These are phyloP conservation scores for Lepidothrix coronata DNA, from an alignment of 2,113 vertebrate genomes.

Conservation along the genomic window DNA sequence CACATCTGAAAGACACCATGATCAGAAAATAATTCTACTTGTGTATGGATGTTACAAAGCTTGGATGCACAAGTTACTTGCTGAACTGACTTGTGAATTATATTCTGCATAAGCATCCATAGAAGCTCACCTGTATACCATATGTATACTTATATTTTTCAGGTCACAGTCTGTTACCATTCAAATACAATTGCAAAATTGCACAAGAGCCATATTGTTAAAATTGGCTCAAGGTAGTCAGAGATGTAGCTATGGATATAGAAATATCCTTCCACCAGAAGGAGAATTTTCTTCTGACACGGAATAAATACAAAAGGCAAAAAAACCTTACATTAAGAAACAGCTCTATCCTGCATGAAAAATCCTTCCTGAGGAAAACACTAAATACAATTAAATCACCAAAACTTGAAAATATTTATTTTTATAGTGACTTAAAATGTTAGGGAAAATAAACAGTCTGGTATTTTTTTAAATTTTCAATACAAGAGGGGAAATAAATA, in stretches of 20 bases:
- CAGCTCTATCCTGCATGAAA: background rate
- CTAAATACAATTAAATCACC: background rate
- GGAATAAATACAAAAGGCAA: background rate
- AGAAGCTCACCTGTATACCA: conserved; percentile 7
- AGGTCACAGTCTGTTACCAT: conserved; percentile 10
- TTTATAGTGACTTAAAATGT: background rate
- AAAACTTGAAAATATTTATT: background rate
- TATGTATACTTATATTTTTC: background rate
- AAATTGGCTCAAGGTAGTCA: background rate
- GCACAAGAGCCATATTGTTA: background rate
- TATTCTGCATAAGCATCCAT: background rate
- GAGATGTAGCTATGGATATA: background rate
- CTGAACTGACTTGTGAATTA: background rate
- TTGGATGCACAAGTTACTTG: background rate
- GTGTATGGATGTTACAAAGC: background rate
- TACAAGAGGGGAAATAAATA: background rate
- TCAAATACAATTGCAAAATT: conserved; percentile 13
- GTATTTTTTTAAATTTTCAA: background rate
- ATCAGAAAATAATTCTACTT: background rate
- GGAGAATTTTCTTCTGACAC: background rate
- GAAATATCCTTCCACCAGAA: background rate
- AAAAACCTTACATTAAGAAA: background rate
- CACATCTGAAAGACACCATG: background rate
- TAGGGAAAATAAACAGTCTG: background rate
- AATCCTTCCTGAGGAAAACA: background rate